Conservation (phyloP, 2,113 vertebrate genomes). For the Steatornis caripensis region DNA sequence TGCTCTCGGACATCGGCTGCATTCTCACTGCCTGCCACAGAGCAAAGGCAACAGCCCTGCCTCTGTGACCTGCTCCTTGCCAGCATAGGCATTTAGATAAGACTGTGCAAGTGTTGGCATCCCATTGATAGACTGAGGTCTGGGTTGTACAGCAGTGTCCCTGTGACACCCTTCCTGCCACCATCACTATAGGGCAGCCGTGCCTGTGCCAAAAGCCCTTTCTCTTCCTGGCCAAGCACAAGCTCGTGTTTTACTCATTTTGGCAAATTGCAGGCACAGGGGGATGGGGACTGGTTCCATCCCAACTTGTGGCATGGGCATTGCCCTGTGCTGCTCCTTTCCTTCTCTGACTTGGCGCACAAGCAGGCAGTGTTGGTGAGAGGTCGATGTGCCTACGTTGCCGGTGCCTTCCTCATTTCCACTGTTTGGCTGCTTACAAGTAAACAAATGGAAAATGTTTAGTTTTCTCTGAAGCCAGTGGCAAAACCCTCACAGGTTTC, state of each 20-base stretch:
- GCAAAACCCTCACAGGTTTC: background rate
- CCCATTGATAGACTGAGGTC: background rate
- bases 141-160: background rate
- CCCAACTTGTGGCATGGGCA: accelerated
- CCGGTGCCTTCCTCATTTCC: background rate
- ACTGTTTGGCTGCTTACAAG: background rate
- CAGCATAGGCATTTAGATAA: background rate
- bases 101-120: background rate
- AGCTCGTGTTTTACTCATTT: background rate
- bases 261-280: background rate
- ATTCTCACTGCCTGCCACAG: accelerated
- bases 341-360: background rate
- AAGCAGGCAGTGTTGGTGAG: accelerated
- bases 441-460: background rate
- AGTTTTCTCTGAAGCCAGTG: background rate
- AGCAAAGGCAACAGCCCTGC: background rate
- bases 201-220: background rate
- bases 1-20: background rate
- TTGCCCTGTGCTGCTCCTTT: background rate
- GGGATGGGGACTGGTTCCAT: too few species aligned
- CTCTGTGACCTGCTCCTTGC: background rate
- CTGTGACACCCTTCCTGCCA: background rate
- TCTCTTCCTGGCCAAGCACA: background rate
- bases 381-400: accelerated
- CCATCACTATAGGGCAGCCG: accelerated